These are phyloP conservation scores for Dromaius novaehollandiae DNA, from an alignment of 2,113 vertebrate genomes.

Conservation along the genomic window DNA sequence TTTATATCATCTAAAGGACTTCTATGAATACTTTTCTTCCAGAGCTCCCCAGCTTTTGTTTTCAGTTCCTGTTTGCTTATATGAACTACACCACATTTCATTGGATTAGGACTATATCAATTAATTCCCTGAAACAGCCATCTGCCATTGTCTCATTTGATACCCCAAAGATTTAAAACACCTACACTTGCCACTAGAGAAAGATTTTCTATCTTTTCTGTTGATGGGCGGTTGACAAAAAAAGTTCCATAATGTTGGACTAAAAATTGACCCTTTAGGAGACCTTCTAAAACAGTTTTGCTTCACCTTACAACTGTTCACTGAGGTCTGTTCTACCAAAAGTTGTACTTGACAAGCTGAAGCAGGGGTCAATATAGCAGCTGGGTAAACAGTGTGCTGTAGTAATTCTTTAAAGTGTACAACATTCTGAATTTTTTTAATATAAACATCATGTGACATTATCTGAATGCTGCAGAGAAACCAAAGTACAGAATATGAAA, in stretches of 20 bases:
- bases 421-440: background rate
- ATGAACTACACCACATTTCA: background rate
- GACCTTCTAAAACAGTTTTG: background rate
- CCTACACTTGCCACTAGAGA: background rate
- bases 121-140: background rate
- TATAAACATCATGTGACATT: background rate
- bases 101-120: background rate
- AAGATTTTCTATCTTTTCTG: background rate
- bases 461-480: background rate
- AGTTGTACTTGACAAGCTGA: background rate
- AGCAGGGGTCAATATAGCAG: background rate
- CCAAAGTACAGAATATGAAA: background rate
- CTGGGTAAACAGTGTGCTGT: background rate
- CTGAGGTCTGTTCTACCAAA: background rate
- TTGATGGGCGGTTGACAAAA: background rate
- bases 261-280: background rate
- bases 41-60: fast-evolving
- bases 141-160: background rate
- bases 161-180: background rate
- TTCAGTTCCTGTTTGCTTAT: background rate
- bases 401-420: background rate
- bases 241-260: background rate
- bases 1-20: background rate
- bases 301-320: background rate
- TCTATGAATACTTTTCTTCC: background rate